These are phyloP conservation scores for Oryzias woworae DNA, from an alignment of 2,113 vertebrate genomes.

Conservation along the genomic window DNA sequence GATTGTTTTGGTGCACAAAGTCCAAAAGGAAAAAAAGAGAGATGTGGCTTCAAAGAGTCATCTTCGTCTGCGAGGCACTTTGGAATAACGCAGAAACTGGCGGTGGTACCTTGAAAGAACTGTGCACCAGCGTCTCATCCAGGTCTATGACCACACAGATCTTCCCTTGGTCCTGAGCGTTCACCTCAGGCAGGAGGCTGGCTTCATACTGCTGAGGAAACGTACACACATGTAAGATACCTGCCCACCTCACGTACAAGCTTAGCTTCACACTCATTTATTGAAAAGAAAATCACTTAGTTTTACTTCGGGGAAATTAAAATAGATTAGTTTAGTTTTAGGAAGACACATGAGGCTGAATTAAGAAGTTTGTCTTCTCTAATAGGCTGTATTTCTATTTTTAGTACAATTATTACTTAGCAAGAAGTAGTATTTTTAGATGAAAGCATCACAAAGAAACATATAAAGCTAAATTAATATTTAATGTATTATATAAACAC, in stretches of 20 bases:
- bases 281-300: not conserved
- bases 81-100: rapidly evolving
- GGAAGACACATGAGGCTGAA: not conserved
- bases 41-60: not conserved
- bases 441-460: not conserved
- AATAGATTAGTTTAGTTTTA: not conserved
- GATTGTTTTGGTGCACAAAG: not conserved
- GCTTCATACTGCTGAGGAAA: conserved; percentile 76
- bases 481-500: conserved; percentile 35
- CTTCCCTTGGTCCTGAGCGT: conserved; percentile 85
- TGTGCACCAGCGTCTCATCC: conserved; percentile 93
- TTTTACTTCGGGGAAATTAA: conserved; percentile 27
- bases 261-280: no score
- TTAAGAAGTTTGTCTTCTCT: not conserved
- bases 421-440: not conserved
- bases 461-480: conserved; percentile 15
- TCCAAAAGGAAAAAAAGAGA: not conserved
- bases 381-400: not conserved
- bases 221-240: not conserved
- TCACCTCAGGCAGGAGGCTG: conserved; percentile 86
- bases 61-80: not conserved
- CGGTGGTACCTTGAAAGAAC: conserved; percentile 88
- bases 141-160: conserved; percentile 93
- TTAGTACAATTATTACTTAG: no score
- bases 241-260: not conserved